Evolutionary conservation across 1,140 invertebrate genomes (phyloP).

Genomic region (Dendrolimus punctatus): DNA sequence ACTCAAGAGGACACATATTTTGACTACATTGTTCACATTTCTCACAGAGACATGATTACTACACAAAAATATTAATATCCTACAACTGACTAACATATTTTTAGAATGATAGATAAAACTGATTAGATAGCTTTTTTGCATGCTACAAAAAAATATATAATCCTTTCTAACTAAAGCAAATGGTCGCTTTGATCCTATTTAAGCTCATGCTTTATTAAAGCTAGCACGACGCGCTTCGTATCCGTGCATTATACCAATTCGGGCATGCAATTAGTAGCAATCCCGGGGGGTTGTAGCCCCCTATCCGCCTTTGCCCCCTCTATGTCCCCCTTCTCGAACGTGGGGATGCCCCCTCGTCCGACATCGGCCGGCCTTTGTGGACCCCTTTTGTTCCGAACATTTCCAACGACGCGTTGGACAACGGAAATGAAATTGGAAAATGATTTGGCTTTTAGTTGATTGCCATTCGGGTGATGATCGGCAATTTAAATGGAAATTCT

Average conservation of each 20-base stretch:
- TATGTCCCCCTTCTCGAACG: too few relatives aligned
- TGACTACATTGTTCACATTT: too few relatives aligned
- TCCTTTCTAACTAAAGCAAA: constrained; percentile 58
- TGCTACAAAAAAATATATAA: constrained; percentile 23
- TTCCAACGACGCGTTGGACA: constrained; percentile 40
- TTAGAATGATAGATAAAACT: too few relatives aligned
- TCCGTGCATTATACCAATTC: constrained; percentile 67
- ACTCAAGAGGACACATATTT: too few relatives aligned
- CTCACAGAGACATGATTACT: too few relatives aligned
- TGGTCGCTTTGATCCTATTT: constrained; percentile 44
- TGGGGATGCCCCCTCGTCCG: not conserved
- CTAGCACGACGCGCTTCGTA: constrained; percentile 31
- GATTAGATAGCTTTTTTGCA: too few relatives aligned
- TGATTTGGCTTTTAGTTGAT: constrained; percentile 67
- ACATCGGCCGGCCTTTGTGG: constrained; percentile 36
- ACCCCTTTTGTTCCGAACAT: constrained; percentile 52
- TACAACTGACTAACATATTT: too few relatives aligned
- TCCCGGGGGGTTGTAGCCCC: constrained; percentile 32
- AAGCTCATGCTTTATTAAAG: constrained; percentile 64
- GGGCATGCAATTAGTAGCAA: constrained; percentile 62
- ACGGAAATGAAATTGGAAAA: constrained; percentile 68
- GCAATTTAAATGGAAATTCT: too few relatives aligned
- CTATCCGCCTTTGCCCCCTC: constrained; percentile 8
- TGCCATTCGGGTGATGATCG: constrained; percentile 14
- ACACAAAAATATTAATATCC: too few relatives aligned